Percentiles rank a stretch among this genome's conserved stretches.
phyloP scores from a whole-genome alignment of 2,797 vertebrate genomes.

The Nyctibius grandis region DNA sequence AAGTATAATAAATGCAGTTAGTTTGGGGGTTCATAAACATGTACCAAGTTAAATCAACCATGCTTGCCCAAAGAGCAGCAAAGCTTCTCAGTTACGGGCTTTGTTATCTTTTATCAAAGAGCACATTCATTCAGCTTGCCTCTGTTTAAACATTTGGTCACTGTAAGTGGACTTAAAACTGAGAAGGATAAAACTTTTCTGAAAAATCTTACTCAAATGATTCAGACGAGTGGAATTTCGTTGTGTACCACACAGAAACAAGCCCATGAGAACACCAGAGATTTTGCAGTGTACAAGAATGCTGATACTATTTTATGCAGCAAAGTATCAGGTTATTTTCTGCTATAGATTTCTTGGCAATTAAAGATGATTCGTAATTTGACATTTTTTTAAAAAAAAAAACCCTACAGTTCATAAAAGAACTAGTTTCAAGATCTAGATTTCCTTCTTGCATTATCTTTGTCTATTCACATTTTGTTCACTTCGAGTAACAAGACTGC shows the following conservation, averaged over 20 bases:
- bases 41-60: conserved; percentile 42
- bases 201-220: conserved; percentile 44
- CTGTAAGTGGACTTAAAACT: conserved; percentile 52
- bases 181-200: conserved; percentile 50
- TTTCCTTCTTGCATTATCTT: not conserved
- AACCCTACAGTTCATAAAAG: not conserved
- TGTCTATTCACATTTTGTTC: not conserved
- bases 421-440: not conserved
- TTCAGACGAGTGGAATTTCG: conserved; percentile 29
- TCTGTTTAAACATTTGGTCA: conserved; percentile 52
- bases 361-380: not conserved
- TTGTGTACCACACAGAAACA: not conserved
- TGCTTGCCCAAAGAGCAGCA: conserved; percentile 10
- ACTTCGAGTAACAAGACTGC: not conserved
- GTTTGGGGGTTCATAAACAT: conserved; percentile 32
- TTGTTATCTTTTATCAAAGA: conserved; percentile 66
- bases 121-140: conserved; percentile 54
- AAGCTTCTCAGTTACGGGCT: conserved; percentile 48
- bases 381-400: not conserved
- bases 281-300: not conserved
- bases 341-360: not conserved
- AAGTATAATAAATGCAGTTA: conserved; percentile 18
- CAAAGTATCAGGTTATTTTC: not conserved
- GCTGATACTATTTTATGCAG: not conserved
- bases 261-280: not conserved